Percentiles rank a stretch among this genome's conserved stretches.
Conservation (phyloP, 2,113 vertebrate genomes). For the Scopus umbretta region DNA sequence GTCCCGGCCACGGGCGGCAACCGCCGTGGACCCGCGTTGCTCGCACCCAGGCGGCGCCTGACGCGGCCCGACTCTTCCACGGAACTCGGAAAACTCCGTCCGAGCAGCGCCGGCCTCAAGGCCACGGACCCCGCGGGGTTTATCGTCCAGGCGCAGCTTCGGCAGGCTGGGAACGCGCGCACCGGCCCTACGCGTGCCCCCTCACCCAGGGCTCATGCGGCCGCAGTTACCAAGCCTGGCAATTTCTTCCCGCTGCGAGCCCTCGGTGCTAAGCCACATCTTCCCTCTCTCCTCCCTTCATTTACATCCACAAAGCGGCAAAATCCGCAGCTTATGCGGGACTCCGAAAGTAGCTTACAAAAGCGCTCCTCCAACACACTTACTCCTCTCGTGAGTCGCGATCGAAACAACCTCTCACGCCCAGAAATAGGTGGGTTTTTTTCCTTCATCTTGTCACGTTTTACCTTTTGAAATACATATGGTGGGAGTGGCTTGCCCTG, state of each 20-base stretch:
- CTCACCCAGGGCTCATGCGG: not conserved
- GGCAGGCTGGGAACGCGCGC: not conserved
- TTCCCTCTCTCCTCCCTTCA: not conserved
- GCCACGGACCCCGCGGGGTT: not conserved
- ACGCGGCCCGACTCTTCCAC: rapidly evolving
- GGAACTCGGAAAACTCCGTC: rapidly evolving
- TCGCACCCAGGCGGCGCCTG: not conserved
- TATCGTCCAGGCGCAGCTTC: not conserved
- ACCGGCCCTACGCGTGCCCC: not conserved
- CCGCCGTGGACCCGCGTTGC: no score
- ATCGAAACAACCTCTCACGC: not conserved
- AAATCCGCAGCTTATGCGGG: not conserved
- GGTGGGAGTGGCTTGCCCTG: not conserved
- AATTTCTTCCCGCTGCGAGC: not conserved
- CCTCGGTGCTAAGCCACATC: not conserved
- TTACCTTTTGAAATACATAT: not conserved
- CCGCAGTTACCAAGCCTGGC: not conserved
- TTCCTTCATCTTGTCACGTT: not conserved
- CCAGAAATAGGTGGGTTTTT: not conserved
- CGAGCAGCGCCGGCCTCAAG: rapidly evolving
- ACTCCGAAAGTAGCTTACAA: not conserved
- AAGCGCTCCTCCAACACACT: rapidly evolving
- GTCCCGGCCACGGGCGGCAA: no score
- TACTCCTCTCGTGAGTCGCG: rapidly evolving
- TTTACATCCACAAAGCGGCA: not conserved